Conservation (phyloP, 2,888 invertebrate genomes). For the Petrolisthes cinctipes region DNA sequence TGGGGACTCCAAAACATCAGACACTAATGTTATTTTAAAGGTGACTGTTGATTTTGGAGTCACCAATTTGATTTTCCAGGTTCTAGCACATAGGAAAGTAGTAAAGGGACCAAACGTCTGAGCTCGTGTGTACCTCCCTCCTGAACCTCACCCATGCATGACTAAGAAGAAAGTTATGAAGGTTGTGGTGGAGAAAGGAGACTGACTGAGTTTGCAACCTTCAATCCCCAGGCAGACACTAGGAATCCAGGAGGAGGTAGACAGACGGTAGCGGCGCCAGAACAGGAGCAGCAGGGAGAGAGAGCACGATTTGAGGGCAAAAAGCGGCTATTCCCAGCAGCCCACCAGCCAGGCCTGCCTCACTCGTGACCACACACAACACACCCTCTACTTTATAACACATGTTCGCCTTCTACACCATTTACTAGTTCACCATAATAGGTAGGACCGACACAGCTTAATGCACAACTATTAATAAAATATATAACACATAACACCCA, state of each 20-base stretch:
- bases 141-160: no score
- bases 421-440: background rate
- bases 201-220: no score
- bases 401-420: background rate
- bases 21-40: background rate
- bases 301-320: constrained; percentile 7
- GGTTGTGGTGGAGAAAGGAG: no score
- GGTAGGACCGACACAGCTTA: background rate
- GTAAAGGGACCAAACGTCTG: no score
- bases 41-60: no score
- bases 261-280: background rate
- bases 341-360: background rate
- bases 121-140: no score
- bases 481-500: background rate
- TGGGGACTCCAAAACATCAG: background rate
- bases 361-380: background rate
- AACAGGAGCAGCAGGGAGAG: background rate
- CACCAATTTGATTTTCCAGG: no score
- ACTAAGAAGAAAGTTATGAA: no score
- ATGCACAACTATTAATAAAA: background rate
- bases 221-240: background rate
- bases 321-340: constrained; percentile 8
- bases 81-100: no score
- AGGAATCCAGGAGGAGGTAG: background rate
- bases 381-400: background rate